phyloP scores from a whole-genome alignment of 2,797 vertebrate species.

The Protosalanx chinensis region DNA sequence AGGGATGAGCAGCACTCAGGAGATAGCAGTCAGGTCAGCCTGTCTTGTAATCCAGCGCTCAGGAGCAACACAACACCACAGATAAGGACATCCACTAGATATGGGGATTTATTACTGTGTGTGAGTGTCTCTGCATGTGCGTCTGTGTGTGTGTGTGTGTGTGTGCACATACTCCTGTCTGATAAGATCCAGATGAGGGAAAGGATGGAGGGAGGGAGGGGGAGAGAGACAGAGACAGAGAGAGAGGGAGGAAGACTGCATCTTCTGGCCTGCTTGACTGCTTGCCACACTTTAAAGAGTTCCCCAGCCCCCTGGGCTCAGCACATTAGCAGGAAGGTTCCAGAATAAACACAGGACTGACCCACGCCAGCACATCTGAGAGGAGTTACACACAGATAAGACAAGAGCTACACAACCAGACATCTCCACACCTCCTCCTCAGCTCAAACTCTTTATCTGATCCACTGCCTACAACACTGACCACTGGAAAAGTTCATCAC shows the following conservation, averaged over 20 bases:
- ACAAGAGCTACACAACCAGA: constrained; percentile 9
- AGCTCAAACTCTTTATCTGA: background rate
- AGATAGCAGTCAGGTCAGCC: background rate
- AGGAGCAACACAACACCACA: background rate
- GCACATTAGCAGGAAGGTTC: constrained; percentile 47
- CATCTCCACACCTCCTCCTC: background rate
- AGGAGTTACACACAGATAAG: constrained; percentile 45
- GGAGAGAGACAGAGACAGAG: constrained; percentile 23
- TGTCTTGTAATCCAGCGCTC: background rate
- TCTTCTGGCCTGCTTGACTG: constrained; percentile 23
- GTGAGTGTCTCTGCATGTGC: background rate
- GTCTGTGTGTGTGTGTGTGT: constrained; percentile 5
- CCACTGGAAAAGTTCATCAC: background rate
- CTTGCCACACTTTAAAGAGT: constrained; percentile 25
- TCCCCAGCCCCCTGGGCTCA: constrained; percentile 24
- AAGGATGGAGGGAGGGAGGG: background rate
- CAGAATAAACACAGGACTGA: constrained; percentile 31
- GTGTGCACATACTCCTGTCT: constrained; percentile 11
- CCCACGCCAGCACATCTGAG: constrained; percentile 51
- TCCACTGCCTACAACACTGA: background rate
- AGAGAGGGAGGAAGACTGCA: constrained; percentile 7
- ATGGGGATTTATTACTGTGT: background rate
- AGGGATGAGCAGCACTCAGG: background rate
- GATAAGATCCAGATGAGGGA: constrained; percentile 38
- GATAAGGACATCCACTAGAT: background rate